Evolutionary conservation across 2,888 invertebrate species (phyloP), one percentile per base, ranked within the genome.

Genomic region (Morinoia aosen): DNA sequence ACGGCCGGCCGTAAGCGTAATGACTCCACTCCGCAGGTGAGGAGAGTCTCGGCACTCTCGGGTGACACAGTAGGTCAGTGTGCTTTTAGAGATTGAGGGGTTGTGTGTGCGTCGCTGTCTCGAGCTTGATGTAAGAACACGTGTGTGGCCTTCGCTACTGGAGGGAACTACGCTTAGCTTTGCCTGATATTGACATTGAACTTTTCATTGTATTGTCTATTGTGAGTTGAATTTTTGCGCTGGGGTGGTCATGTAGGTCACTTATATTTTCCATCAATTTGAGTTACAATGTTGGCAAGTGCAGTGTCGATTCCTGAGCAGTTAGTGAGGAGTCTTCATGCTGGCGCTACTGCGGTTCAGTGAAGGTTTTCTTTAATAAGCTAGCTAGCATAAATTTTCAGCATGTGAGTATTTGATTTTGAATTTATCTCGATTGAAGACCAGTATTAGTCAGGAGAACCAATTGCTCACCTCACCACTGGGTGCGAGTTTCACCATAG

Each of bases 141-240:
- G 93, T 93, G 93, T 91, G 16, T 57, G 93, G 93, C 93, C 93
- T 93, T 93, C 93, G 93, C 33, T 93, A 5, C 40, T 8, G n/a
- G n/a, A 93, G 48, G 93, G 58, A 93, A 93, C 93, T 57, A 93
- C 56, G 56, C 56, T 93, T 39, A 48, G 39, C 90, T 7, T 93
- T 56, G 93, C 25, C 33, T 57, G 93, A 93, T 93, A 57, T 48
- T 93, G 93, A 48, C 93, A 93, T 93, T 93, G 93, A 93, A 93
- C 93, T 93, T 93, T 93, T 93, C 93, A 93, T 93, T 93, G 93
- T 33, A 57, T 93, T 93, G 93, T 93, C n/a, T 57, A 57, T 93
- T 93, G 19, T 56, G 57, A 25, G 16, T 57, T 33, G 58, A 48
- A 93, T 39, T 14, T 5, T 90, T 40, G n/a, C 12, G 90, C 90